A percentile compares a stretch with the other conserved stretches of the same genome.
Evolutionary conservation across 2,797 vertebrate species (phyloP).

Genomic region (Sardinella longiceps): DNA sequence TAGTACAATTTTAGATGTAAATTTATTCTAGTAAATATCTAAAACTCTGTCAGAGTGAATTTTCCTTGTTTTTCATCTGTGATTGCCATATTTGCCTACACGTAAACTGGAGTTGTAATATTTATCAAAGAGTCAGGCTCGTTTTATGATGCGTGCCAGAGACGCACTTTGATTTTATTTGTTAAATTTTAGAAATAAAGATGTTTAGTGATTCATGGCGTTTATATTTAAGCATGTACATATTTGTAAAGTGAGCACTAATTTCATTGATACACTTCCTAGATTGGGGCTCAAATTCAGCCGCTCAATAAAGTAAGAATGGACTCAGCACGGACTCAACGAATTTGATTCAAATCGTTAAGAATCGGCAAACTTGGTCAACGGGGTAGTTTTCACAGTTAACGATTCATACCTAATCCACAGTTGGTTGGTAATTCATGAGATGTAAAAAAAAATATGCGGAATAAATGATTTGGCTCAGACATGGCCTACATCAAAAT

Average conservation of each 20-base stretch:
- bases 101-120: slow-evolving; percentile 68
- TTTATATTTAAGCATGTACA: slow-evolving; percentile 92
- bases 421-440: not conserved
- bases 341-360: not conserved
- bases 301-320: slow-evolving; percentile 82
- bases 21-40: slow-evolving; percentile 99
- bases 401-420: not conserved
- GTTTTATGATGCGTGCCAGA: slow-evolving; percentile 83
- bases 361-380: not conserved
- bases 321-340: slow-evolving; percentile 62
- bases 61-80: slow-evolving; percentile 67
- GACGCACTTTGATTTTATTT: slow-evolving; percentile 92
- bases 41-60: slow-evolving; percentile 95
- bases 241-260: slow-evolving; percentile 88
- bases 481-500: no score
- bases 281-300: slow-evolving; percentile 84
- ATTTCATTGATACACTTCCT: slow-evolving; percentile 82
- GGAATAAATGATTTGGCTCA: not conserved
- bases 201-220: slow-evolving; percentile 91
- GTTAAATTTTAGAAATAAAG: slow-evolving; percentile 88
- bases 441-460: not conserved
- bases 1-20: slow-evolving; percentile 96
- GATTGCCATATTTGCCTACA: not conserved
- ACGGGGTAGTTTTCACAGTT: not conserved
- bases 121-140: slow-evolving; percentile 87